Base-by-base conservation (phyloP, 2,888 invertebrate species). In the Habroteleia sp. region DNA sequence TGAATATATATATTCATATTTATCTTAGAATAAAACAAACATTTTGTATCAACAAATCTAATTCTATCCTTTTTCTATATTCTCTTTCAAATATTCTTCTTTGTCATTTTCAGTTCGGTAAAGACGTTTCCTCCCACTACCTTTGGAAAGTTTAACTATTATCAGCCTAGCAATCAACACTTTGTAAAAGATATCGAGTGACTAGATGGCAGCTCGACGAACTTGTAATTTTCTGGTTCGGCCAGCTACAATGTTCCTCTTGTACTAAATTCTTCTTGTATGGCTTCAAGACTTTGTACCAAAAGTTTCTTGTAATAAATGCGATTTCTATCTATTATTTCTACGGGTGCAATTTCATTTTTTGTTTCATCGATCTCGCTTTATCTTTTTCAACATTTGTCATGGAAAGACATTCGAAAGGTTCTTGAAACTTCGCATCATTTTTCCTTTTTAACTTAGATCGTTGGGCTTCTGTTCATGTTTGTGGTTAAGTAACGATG, bases 71-170 rank as follows among this genome's bases (percentile, higher is more conserved):
- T n/a, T n/a, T n/a, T n/a, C n/a, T n/a, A n/a, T n/a, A n/a, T n/a
- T n/a, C n/a, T n/a, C n/a, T n/a, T n/a, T n/a, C n/a, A n/a, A n/a
- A n/a, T n/a, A n/a, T n/a, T n/a, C n/a, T n/a, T n/a, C n/a, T n/a
- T n/a, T n/a, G n/a, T 63, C 44, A 33, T 44, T 37, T 31, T 33
- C 35, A 29, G 46, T 27, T 31, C 37, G 41, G 27, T 41, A 39
- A 77, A 76, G 74, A 80, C 62, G 68, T 56, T 65, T 35, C 25
- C 39, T 58, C 60, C 62, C 58, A 31, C 77, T 79, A 79, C 65
- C 74, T 77, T 77, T 63, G 25, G 52, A 76, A 83, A 82, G 77
- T 82, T 80, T 68, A 78, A 82, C 79, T 80, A 80, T 82, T 81
- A 82, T 82, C 81, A 76, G 76, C 68, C 68, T 78, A 62, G 74